Conservation (phyloP, 2,113 vertebrate genomes). For the Serinus canaria region DNA sequence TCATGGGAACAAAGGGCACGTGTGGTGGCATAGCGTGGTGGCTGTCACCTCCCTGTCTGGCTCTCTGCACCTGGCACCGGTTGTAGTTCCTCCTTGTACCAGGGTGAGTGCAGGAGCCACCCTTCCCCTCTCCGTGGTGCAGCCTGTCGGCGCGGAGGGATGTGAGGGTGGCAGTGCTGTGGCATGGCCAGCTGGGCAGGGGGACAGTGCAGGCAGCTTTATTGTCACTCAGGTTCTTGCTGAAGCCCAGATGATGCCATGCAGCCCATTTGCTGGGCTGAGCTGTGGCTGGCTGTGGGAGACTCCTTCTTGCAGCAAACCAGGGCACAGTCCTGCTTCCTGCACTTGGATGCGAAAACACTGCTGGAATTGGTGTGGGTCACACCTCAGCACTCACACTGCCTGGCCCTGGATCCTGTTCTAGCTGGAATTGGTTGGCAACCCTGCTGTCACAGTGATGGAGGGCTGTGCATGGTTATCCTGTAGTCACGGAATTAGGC, state of each 20-base stretch:
- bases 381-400: neutral
- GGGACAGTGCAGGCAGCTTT: neutral
- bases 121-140: accelerated
- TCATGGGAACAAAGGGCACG: accelerated
- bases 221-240: neutral
- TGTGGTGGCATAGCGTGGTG: accelerated
- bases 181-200: neutral
- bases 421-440: neutral
- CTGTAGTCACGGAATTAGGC: neutral
- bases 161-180: accelerated
- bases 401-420: neutral
- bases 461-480: neutral
- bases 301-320: neutral
- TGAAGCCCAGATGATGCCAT: accelerated
- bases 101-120: neutral
- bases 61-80: neutral
- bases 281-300: neutral
- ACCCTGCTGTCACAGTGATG: neutral
- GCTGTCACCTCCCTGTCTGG: neutral
- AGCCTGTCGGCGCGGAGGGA: neutral
- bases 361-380: neutral
- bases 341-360: neutral
- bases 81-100: neutral
- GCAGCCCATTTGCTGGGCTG: neutral
- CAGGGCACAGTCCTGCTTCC: neutral